Evolutionary conservation across 2,888 invertebrate genomes (phyloP), one percentile per base, ranked within the genome.

Genomic region (Tinea trinotella): DNA sequence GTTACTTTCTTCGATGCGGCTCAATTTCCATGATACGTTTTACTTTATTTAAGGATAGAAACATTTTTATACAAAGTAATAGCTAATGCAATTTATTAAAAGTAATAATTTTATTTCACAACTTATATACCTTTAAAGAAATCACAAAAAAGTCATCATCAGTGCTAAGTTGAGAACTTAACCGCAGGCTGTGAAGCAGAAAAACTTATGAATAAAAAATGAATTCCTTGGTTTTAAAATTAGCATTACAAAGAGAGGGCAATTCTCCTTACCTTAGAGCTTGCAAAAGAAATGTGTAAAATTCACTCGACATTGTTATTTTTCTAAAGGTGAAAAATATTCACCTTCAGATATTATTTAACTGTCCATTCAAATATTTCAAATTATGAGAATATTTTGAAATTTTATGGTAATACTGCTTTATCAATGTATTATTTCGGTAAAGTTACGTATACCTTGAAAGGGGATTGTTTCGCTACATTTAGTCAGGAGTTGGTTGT

Each of bases 171-270:
- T 73, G 72, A 76, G 78, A 76, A 79, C 78, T 76, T 66, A 71
- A 76, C 78, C 77, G 80, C 72, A 73, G 71, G 76, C 78, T 80
- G 76, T 71, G 71, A 74, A 78, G 76, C 78, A 78, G 78, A 82
- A 83, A 83, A 83, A 82, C 82, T 83, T 83, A 83, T 83, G 84
- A 85, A 85, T 85, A 84, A 83, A 83, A 82, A 82, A 84, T 83
- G 83, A 83, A 84, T 80, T 79, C 82, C 82, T 80, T 80, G 79
- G 83, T 82, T 82, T 82, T 80, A 76, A 84, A 83, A 84, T 84
- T 84, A 82, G 81, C 83, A 83, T 84, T 71, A 82, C 83, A 83
- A 82, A 83, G 82, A 77, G 72, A 50, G 77, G 80, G 82, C 79
- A 81, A 83, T 83, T 83, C 74, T 68, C 79, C 74, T 53, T 81